Percentiles rank a stretch among this genome's conserved stretches.
Evolutionary conservation across 1,140 invertebrate genomes (phyloP).

Genomic region (Camponotus pennsylvanicus): DNA sequence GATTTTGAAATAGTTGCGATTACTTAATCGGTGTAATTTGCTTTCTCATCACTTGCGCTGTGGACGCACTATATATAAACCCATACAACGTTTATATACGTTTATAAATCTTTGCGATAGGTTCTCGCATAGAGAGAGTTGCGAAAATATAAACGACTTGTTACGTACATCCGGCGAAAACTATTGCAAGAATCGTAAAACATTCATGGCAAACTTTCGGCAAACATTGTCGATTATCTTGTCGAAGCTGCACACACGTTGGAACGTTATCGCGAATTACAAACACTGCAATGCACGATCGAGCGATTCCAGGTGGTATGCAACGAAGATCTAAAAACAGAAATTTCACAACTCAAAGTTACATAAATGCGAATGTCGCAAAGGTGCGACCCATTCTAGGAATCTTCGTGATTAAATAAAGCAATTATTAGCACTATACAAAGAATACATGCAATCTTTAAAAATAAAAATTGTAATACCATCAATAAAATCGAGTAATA

Average conservation of each 20-base stretch:
- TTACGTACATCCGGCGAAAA: conserved; percentile 17
- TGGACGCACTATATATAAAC: neutral
- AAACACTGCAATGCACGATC: conserved; percentile 5
- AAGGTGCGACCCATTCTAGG: conserved; percentile 24
- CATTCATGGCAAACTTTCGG: conserved; percentile 4
- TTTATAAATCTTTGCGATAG: neutral
- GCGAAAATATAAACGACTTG: conserved; percentile 15
- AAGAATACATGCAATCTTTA: conserved; percentile 16
- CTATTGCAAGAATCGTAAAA: conserved; percentile 14
- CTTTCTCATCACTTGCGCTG: neutral
- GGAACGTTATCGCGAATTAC: conserved; percentile 19
- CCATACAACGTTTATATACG: neutral
- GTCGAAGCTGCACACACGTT: neutral
- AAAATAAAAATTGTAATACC: conserved; percentile 16
- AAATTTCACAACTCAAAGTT: conserved; percentile 41
- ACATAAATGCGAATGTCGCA: conserved; percentile 42
- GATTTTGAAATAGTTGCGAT: neutral
- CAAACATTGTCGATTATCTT: conserved; percentile 15
- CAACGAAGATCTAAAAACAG: conserved; percentile 17
- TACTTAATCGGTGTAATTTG: neutral
- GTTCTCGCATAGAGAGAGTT: neutral
- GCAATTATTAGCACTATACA: conserved; percentile 52
- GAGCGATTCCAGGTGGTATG: neutral
- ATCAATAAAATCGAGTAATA: neutral
- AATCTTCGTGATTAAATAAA: conserved; percentile 39